Evolutionary conservation across 2,797 vertebrate genomes (phyloP).

Genomic region (Cryptoblepharus egeriae): DNA sequence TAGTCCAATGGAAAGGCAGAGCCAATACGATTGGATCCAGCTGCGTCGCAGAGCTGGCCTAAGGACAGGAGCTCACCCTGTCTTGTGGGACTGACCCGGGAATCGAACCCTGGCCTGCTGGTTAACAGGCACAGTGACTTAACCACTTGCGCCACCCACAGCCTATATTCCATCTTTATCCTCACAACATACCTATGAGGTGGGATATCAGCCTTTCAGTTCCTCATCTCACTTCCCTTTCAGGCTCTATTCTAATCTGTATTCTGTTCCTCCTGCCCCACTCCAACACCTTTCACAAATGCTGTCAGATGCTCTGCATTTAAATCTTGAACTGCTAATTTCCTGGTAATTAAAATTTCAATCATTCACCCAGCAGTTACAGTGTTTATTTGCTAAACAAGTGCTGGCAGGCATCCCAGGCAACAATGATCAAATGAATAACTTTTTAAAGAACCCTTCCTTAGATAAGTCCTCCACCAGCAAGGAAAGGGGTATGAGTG

Average conservation of each 20-base stretch:
- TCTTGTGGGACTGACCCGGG: too few species aligned
- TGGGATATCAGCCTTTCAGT: neutral
- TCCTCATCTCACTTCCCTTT: neutral
- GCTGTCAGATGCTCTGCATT: constrained; percentile 15
- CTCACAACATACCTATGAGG: neutral
- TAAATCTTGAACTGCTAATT: constrained; percentile 61
- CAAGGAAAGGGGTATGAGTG: neutral
- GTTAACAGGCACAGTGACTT: too few species aligned
- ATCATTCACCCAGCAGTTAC: constrained; percentile 44
- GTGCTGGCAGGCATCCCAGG: constrained; percentile 60
- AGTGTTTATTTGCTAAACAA: constrained; percentile 59
- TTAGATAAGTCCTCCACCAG: constrained; percentile 3
- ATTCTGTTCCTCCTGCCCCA: constrained; percentile 5
- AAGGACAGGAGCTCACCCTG: too few species aligned
- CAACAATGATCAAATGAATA: constrained; percentile 54
- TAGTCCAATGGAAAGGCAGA: too few species aligned
- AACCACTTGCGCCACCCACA: too few species aligned
- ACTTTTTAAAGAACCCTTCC: constrained; percentile 49
- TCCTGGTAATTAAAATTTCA: constrained; percentile 67
- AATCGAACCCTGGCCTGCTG: too few species aligned
- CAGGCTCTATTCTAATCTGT: neutral
- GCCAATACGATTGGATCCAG: too few species aligned
- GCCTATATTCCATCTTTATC: neutral
- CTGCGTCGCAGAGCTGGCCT: too few species aligned
- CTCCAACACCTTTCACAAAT: neutral